These are phyloP conservation scores for Carabus problematicus DNA, from an alignment of 2,888 invertebrate species.

Conservation along the genomic window DNA sequence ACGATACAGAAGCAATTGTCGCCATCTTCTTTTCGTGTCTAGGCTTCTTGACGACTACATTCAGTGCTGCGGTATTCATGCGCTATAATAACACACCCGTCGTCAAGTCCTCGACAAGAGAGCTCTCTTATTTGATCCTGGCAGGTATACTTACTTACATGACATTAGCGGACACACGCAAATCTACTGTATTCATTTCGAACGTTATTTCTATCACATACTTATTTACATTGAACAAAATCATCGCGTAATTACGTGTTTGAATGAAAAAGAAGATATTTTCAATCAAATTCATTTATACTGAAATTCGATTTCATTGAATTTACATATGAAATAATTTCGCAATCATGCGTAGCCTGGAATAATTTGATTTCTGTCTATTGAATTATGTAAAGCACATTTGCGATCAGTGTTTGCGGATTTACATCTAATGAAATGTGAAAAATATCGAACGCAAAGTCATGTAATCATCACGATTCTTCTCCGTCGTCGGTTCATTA, in stretches of 20 bases:
- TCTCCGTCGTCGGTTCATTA: neutral
- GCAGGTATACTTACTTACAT: conserved; percentile 55
- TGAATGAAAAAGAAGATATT: neutral
- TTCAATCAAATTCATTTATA: neutral
- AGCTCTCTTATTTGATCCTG: conserved; percentile 75
- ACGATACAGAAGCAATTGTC: conserved; percentile 68
- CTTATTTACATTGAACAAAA: neutral
- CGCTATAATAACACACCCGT: conserved; percentile 77
- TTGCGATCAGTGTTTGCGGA: too few species aligned
- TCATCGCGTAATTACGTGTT: neutral
- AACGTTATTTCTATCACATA: neutral
- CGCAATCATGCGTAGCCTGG: too few species aligned
- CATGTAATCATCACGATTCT: too few species aligned
- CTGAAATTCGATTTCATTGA: neutral
- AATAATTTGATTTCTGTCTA: too few species aligned
- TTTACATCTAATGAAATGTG: too few species aligned
- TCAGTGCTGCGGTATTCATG: conserved; percentile 69
- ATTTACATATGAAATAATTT: too few species aligned
- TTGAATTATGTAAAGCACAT: too few species aligned
- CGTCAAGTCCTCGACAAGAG: conserved; percentile 73
- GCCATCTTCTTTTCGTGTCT: conserved; percentile 66
- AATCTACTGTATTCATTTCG: neutral
- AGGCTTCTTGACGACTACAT: conserved; percentile 69
- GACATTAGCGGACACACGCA: neutral
- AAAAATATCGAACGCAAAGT: too few species aligned